Evolutionary conservation across 2,113 vertebrate genomes (phyloP).

Genomic region (Periophthalmus modestus): DNA sequence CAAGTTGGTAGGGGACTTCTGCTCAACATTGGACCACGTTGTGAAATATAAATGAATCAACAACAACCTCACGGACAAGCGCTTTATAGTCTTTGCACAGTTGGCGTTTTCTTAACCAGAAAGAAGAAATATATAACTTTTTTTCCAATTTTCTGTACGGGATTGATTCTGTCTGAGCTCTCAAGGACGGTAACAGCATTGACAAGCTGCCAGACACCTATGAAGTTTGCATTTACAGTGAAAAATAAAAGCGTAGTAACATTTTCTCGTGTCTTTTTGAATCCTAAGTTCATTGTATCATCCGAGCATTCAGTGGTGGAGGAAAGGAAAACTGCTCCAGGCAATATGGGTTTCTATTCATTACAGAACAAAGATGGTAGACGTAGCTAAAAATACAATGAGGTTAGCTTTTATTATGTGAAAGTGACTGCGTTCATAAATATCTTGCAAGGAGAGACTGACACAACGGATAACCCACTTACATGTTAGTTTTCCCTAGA

Average conservation of each 20-base stretch:
- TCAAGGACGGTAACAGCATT: slow-evolving; percentile 23
- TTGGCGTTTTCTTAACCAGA: neutral
- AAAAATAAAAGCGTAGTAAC: slow-evolving; percentile 13
- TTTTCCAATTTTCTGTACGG: neutral
- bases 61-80: slow-evolving; percentile 3
- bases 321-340: neutral
- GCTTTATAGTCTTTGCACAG: neutral
- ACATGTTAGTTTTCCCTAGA: neutral
- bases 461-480: slow-evolving; percentile 3
- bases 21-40: neutral
- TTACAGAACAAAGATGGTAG: neutral
- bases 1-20: slow-evolving; percentile 23
- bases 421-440: neutral
- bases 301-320: slow-evolving; percentile 15
- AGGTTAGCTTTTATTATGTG: slow-evolving; percentile 17
- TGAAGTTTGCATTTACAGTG: slow-evolving; percentile 39
- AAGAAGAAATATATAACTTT: neutral
- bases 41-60: slow-evolving; percentile 14
- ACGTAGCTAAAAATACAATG: slow-evolving; percentile 1
- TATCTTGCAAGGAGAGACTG: neutral
- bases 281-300: slow-evolving; percentile 7
- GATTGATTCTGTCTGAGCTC: neutral
- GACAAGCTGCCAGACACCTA: slow-evolving; percentile 76
- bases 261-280: slow-evolving; percentile 8
- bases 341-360: neutral